phyloP scores from a whole-genome alignment of 2,888 invertebrate genomes.

The Lathronympha strigana region DNA sequence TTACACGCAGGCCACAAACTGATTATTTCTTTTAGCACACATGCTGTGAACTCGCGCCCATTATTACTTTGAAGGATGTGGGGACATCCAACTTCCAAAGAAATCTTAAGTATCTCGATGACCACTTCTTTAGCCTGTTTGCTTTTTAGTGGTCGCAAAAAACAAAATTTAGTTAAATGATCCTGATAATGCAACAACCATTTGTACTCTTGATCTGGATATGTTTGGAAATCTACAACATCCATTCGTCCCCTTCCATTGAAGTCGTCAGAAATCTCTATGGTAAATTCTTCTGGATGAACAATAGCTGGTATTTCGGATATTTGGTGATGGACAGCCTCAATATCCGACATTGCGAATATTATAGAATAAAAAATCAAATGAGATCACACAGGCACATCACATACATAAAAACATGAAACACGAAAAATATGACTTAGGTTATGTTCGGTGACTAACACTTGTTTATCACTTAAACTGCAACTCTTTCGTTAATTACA shows the following conservation, averaged over 20 bases:
- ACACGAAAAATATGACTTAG: too few relatives aligned
- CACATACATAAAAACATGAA: too few relatives aligned
- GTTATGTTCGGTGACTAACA: too few relatives aligned
- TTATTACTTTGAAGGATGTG: conserved; percentile 27
- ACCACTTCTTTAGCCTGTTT: conserved; percentile 43
- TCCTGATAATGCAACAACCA: conserved; percentile 44
- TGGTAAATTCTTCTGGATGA: too few relatives aligned
- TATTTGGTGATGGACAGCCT: too few relatives aligned
- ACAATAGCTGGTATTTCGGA: too few relatives aligned
- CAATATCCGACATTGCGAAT: too few relatives aligned
- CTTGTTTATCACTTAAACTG: too few relatives aligned
- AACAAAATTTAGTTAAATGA: conserved; percentile 42
- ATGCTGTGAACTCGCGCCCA: conserved; percentile 16
- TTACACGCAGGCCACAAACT: conserved; percentile 26
- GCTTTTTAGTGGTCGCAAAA: conserved; percentile 40
- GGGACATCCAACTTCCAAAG: conserved; percentile 32
- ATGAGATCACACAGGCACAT: too few relatives aligned
- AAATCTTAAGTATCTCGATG: conserved; percentile 43
- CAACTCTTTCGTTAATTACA: too few relatives aligned
- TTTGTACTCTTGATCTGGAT: conserved; percentile 39
- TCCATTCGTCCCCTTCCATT: conserved; percentile 41
- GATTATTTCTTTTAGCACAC: not conserved
- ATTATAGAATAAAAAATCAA: too few relatives aligned
- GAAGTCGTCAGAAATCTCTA: conserved; percentile 40
- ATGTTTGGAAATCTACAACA: conserved; percentile 40